These are phyloP conservation scores for Trichogramma pretiosum DNA, from an alignment of 1,140 invertebrate species.

Conservation along the genomic window DNA sequence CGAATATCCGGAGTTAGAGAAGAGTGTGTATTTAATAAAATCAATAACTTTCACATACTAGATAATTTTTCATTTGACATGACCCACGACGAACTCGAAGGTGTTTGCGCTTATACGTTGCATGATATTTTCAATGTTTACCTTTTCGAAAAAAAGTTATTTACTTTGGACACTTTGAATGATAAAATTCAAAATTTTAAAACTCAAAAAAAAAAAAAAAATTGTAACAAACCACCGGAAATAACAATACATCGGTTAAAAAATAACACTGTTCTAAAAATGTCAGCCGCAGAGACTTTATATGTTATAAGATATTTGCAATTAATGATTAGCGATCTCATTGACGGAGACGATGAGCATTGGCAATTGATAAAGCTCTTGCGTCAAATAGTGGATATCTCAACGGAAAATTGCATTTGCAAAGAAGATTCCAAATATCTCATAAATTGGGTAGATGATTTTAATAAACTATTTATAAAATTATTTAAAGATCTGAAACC, in stretches of 20 bases:
- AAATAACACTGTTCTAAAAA: background rate
- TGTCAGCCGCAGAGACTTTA: slow-evolving; percentile 5
- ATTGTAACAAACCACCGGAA: background rate
- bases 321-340: slow-evolving; percentile 17
- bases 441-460: slow-evolving; percentile 13
- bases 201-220: background rate
- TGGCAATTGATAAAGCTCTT: slow-evolving; percentile 19
- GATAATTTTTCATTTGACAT: too few species aligned
- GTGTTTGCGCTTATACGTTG: slow-evolving; percentile 10
- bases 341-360: slow-evolving; percentile 11
- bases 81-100: slow-evolving; percentile 18
- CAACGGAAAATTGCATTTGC: too few species aligned
- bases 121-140: background rate
- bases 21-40: too few species aligned
- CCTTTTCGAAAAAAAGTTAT: background rate
- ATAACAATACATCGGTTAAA: background rate
- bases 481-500: slow-evolving; percentile 16
- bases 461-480: slow-evolving; percentile 14
- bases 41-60: background rate
- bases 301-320: slow-evolving; percentile 16
- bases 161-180: slow-evolving; percentile 4
- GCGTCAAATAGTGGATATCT: slow-evolving; percentile 14
- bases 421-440: too few species aligned
- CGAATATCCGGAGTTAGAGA: background rate
- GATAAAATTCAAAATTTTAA: background rate